Evolutionary conservation across 2,113 vertebrate species (phyloP), one percentile per base, ranked within the genome.

Genomic region (Chrysemys picta): DNA sequence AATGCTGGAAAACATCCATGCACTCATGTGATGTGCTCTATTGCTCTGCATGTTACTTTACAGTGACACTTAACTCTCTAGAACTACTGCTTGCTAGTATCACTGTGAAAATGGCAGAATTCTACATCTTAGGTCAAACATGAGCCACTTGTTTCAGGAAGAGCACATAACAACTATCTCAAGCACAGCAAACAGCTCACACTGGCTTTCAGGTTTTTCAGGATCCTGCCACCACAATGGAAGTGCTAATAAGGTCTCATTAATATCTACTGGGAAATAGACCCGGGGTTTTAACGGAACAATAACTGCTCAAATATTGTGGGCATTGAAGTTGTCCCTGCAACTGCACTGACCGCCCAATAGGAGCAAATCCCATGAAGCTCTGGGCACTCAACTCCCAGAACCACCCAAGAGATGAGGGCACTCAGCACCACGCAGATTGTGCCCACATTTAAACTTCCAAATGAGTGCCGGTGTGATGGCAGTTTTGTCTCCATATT

Each of bases 241-340:
- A 81, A 93, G 31, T 2, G 8, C 8, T 13, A 90, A 45, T 2
- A 85, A 94, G 90, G 10, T 42, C 52, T 83, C 65, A 1, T 52
- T 90, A 4, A 27, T 25, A 76, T 6, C 72, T 78, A 78, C 75
- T 47, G 24, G 45, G 75, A 78, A 78, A 45, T 13, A 82, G 75
- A n/a, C 19, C 54, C 42, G 16, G 0, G 5, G 57, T 85, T 91
- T 82, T 8, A 81, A 29, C 24, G 52, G 57, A 52, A 7, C 22
- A 38, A 35, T n/a, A 80, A 29, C 16, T 22, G n/a, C 27, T 54
- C 35, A 35, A 84, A 69, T 6, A 78, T 35, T 59, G 14, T 1
- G 0, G 59, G 79, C 76, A 31, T 19, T 52, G 57, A 50, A 0
- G 0, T 29, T 10, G 12, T 53, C 38, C 29, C 9, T 0, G 4